Conservation (phyloP, 2,888 invertebrate species). For the Chaetoderma sp. region DNA sequence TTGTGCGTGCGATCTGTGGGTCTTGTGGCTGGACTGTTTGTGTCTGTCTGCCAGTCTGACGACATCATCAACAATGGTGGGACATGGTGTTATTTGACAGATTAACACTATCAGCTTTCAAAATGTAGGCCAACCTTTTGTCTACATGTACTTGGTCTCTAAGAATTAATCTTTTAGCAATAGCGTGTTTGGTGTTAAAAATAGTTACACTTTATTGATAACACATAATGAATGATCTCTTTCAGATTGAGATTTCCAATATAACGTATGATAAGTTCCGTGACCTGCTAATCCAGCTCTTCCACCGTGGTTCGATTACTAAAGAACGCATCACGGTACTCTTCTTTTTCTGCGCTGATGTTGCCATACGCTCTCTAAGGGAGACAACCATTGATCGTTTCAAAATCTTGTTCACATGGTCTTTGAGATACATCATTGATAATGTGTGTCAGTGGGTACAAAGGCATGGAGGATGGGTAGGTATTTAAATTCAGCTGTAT, state of each 20-base stretch:
- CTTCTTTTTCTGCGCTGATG: constrained; percentile 66
- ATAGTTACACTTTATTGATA: no score
- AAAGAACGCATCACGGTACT: constrained; percentile 60
- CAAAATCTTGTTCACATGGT: constrained; percentile 55
- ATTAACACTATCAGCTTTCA: no score
- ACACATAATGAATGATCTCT: no score
- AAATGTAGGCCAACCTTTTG: no score
- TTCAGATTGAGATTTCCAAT: constrained; percentile 37
- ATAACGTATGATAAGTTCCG: constrained; percentile 49
- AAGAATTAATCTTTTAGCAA: no score
- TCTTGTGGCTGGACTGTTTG: no score
- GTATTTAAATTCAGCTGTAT: constrained; percentile 17
- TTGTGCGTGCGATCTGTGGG: no score
- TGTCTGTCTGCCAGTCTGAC: no score
- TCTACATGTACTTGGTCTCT: no score
- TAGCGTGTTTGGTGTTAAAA: no score
- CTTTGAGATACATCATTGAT: constrained; percentile 54
- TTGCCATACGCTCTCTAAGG: constrained; percentile 54
- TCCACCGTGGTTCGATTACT: constrained; percentile 49
- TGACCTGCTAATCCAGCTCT: constrained; percentile 50
- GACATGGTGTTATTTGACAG: no score
- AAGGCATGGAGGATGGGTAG: constrained; percentile 64
- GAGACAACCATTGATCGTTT: constrained; percentile 41
- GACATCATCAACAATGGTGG: no score
- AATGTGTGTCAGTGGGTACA: constrained; percentile 59